Percentiles rank a stretch among this genome's conserved stretches.
Conservation (phyloP, 2,113 vertebrate species). For the Petrocephalus microphthalmus region DNA sequence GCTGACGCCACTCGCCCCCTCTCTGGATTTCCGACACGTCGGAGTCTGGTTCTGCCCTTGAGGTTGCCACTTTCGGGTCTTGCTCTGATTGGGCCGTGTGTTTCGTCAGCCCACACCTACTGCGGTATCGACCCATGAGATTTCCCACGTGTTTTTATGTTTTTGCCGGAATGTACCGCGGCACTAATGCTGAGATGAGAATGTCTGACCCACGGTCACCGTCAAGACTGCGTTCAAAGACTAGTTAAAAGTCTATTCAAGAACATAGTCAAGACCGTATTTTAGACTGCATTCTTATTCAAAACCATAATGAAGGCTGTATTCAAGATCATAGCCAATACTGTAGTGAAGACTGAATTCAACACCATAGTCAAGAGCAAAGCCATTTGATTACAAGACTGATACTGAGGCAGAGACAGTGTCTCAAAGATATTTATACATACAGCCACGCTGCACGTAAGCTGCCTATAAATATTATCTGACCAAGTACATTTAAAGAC, state of each 20-base stretch:
- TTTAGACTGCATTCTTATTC: background rate
- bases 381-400: background rate
- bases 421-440: slow-evolving; percentile 5
- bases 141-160: background rate
- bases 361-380: background rate
- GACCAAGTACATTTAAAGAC: background rate
- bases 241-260: background rate
- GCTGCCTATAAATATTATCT: slow-evolving; percentile 6
- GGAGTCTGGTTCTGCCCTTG: background rate
- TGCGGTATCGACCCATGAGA: background rate
- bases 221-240: background rate
- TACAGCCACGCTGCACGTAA: background rate
- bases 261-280: background rate
- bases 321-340: background rate
- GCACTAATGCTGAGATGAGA: background rate
- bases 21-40: background rate
- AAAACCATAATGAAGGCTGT: background rate
- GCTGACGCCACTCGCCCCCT: background rate
- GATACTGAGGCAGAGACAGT: background rate
- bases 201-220: background rate
- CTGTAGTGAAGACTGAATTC: background rate
- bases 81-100: background rate
- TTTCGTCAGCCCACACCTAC: background rate
- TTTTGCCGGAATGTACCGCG: background rate
- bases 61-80: background rate